A percentile compares a stretch with the other conserved stretches of the same genome.
These are phyloP conservation scores for Falco concolor DNA, from an alignment of 2,797 vertebrate species.

Conservation along the genomic window DNA sequence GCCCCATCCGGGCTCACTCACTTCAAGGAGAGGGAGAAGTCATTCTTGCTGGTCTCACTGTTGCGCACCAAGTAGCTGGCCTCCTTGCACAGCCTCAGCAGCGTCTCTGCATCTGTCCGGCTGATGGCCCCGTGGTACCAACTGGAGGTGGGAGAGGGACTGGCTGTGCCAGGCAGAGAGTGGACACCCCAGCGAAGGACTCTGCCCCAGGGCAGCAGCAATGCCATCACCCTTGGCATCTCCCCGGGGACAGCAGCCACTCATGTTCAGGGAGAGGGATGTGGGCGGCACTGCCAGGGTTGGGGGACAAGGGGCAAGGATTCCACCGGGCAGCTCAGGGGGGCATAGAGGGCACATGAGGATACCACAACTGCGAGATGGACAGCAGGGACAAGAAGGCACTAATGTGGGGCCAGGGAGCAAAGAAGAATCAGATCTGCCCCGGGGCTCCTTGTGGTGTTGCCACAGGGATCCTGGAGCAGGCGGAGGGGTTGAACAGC, in stretches of 20 bases:
- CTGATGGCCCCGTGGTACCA: slow-evolving; percentile 99
- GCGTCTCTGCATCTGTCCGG: slow-evolving; percentile 90
- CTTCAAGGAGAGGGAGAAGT: slow-evolving; percentile 98
- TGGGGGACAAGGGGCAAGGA: neutral
- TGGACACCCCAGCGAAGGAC: accelerated
- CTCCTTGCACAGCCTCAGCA: slow-evolving; percentile 95
- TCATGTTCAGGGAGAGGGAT: neutral
- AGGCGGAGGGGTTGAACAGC: accelerated
- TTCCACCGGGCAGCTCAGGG: accelerated
- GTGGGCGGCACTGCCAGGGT: accelerated
- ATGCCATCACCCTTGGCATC: accelerated
- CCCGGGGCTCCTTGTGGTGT: accelerated
- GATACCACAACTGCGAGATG: accelerated
- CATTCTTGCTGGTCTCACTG: slow-evolving; percentile 98
- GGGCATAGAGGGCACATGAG: neutral
- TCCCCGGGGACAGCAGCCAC: neutral
- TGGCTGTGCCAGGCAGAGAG: neutral
- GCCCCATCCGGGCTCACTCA: slow-evolving; percentile 71
- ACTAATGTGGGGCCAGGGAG: neutral
- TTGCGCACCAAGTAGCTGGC: slow-evolving; percentile 98
- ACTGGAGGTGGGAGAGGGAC: slow-evolving; percentile 69
- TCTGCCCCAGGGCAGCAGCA: neutral
- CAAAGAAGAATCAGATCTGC: neutral
- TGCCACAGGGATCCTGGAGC: neutral
- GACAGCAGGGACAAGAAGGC: neutral